Base-by-base conservation (phyloP, 2,888 invertebrate genomes). In the Craniophora ligustri region DNA sequence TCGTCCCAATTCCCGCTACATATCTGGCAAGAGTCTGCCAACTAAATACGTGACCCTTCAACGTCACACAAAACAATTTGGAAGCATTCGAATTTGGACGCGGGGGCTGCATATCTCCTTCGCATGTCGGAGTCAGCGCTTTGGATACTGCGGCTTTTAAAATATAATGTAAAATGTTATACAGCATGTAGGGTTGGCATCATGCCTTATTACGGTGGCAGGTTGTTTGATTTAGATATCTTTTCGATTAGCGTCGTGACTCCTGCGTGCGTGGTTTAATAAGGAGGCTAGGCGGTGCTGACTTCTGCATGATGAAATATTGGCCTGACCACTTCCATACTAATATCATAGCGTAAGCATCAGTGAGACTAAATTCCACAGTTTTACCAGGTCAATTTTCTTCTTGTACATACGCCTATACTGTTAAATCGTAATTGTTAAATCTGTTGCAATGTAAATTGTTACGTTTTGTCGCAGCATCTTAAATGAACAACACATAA, bases 1-100 rank as follows among this genome's bases (percentile, higher is more conserved):
- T 46, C 31, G 32, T 57, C 46, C 49, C 58, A 50, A 62, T 61
- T 59, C 47, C 50, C 46, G 41, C 26, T 55, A 64, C 65, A 65
- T 58, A 32, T 69, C 46, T 68, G 65, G 30, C 40, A 69, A 61
- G 55, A 42, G 36, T 36, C 31, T 61, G 40, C 42, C 48, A 56
- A 53, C 57, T 61, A 53, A 63, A 59, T 61, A 73, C 74, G 74
- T 74, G 76, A 73, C 76, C 74, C 49, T 67, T 74, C 76, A 73
- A 54, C 44, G 61, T 67, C 74, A 74, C 46, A 59, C 67, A 50
- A 67, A 60, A 71, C 65, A 70, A 73, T 74, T 73, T 70, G 19
- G 50, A 44, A 34, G 46, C 59, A 72, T 57, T 48, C 46, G 41
- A 67, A 57, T 75, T 65, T 67, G 40, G 48, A 67, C 23, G 38